phyloP scores from a whole-genome alignment of 1,140 invertebrate genomes.

The Drosophila nasuta region DNA sequence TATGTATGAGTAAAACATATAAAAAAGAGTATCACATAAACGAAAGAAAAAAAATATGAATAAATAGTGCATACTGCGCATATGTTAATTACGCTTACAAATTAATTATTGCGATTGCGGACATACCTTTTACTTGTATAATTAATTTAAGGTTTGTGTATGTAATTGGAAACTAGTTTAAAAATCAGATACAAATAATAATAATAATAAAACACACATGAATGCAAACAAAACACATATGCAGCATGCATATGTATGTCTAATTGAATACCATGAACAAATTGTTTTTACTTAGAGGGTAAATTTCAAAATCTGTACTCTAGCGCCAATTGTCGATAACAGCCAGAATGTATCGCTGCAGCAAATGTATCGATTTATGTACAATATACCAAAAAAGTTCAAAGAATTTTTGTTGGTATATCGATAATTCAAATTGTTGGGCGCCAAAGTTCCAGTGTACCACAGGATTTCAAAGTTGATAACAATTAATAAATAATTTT shows the following conservation, averaged over 20 bases:
- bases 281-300: background rate
- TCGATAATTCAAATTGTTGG: too few species aligned
- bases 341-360: too few species aligned
- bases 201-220: constrained; percentile 22
- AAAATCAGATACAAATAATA: constrained; percentile 44
- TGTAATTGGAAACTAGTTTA: constrained; percentile 55
- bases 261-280: constrained; percentile 31
- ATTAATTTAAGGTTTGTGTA: constrained; percentile 51
- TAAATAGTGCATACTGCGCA: constrained; percentile 41
- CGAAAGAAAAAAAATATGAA: constrained; percentile 3
- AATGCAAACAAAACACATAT: constrained; percentile 34
- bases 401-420: too few species aligned
- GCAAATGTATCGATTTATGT: background rate
- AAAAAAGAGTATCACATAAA: background rate
- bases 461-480: too few species aligned
- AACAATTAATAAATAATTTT: background rate
- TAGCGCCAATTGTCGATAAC: background rate
- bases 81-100: constrained; percentile 47
- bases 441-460: too few species aligned
- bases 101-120: constrained; percentile 48
- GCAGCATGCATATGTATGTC: constrained; percentile 17
- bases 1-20: constrained; percentile 13
- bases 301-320: background rate
- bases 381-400: too few species aligned
- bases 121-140: constrained; percentile 54